A percentile compares a stretch with the other conserved stretches of the same genome.
These are phyloP conservation scores for Neosilurus hyrtlii DNA, from an alignment of 2,797 vertebrate genomes.

Conservation along the genomic window DNA sequence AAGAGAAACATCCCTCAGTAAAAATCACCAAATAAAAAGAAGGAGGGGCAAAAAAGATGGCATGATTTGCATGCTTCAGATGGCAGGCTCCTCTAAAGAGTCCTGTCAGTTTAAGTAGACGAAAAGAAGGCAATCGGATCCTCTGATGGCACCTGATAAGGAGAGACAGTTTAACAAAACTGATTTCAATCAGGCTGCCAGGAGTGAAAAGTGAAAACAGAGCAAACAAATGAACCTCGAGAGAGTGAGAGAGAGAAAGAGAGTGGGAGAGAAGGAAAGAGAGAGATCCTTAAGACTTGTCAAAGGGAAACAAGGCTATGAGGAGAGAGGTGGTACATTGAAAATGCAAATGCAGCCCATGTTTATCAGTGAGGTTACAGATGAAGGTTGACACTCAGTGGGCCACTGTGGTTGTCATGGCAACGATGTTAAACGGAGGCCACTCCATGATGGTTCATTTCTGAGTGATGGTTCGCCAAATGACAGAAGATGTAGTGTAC, in stretches of 20 bases:
- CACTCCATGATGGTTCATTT: conserved; percentile 28
- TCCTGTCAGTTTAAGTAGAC: conserved; percentile 63
- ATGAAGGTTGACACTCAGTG: conserved; percentile 51
- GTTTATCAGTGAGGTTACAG: conserved; percentile 53
- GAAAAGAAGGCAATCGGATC: conserved; percentile 65
- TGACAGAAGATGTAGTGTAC: conserved; percentile 47
- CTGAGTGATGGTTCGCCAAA: conserved; percentile 32
- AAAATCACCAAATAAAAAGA: not conserved
- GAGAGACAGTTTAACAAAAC: conserved; percentile 70
- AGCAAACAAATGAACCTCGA: conserved; percentile 66
- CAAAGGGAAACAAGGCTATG: conserved; percentile 29
- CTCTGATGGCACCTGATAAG: conserved; percentile 70
- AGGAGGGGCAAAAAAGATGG: conserved; percentile 45
- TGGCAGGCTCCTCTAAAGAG: conserved; percentile 68
- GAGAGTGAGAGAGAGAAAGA: conserved; percentile 14
- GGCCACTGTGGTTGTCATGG: conserved; percentile 49
- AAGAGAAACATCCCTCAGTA: conserved; percentile 1
- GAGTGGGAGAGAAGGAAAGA: not conserved
- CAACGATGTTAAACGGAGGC: conserved; percentile 47
- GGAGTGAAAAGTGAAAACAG: conserved; percentile 50
- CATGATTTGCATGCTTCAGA: conserved; percentile 69
- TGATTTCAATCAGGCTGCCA: conserved; percentile 71
- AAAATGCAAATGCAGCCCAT: conserved; percentile 50
- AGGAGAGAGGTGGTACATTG: conserved; percentile 37
- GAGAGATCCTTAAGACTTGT: conserved; percentile 47